These are phyloP conservation scores for Tiaroga cobitis DNA, from an alignment of 2,797 vertebrate species.

Conservation along the genomic window DNA sequence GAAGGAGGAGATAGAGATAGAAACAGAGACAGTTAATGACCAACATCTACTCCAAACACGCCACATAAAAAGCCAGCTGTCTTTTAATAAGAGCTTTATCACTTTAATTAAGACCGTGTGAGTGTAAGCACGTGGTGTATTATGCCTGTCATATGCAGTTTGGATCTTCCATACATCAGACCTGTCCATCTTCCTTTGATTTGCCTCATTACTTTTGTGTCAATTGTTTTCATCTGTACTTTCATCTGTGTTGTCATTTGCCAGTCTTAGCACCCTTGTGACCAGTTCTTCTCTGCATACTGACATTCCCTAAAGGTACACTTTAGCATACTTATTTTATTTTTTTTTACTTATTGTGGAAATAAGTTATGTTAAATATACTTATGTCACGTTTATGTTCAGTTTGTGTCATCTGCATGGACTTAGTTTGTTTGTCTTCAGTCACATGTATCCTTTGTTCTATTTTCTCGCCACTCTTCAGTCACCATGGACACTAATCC, in stretches of 20 bases:
- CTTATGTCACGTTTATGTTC: no score
- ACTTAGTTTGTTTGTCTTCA: no score
- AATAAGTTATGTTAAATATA: not conserved
- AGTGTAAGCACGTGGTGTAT: slow-evolving; percentile 39
- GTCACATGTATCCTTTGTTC: no score
- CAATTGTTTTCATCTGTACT: not conserved
- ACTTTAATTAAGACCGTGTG: slow-evolving; percentile 57
- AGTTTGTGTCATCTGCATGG: no score
- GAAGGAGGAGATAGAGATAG: slow-evolving; percentile 46
- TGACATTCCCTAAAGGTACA: not conserved
- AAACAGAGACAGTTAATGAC: slow-evolving; percentile 49
- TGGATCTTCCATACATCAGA: slow-evolving; percentile 18
- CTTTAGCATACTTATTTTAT: not conserved
- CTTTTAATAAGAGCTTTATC: slow-evolving; percentile 57
- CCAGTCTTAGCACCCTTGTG: not conserved
- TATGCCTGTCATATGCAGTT: slow-evolving; percentile 54
- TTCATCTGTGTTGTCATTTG: not conserved
- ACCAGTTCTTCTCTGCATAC: not conserved
- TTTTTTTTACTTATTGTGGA: no score
- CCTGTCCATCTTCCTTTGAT: slow-evolving; percentile 14
- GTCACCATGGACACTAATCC: no score
- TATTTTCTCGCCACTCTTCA: no score
- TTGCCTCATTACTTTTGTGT: not conserved
- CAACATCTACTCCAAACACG: slow-evolving; percentile 48
- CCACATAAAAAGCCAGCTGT: slow-evolving; percentile 61